Evolutionary conservation across 2,797 vertebrate species (phyloP), one percentile per base, ranked within the genome.

Genomic region (Holocentrus rufus): DNA sequence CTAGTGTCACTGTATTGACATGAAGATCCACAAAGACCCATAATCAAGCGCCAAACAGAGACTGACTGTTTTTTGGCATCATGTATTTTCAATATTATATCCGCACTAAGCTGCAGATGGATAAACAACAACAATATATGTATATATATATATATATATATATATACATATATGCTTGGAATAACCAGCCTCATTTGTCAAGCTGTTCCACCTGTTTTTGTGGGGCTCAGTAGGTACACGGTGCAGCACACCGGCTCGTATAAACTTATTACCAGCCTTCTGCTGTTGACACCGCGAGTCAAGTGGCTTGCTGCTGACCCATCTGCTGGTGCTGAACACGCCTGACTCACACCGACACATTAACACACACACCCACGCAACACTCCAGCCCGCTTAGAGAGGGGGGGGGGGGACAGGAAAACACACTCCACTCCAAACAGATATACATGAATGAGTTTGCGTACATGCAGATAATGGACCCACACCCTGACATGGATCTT

Each of bases 291-390:
- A 87, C 59, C 67, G 59, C 22, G 59, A 87, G 74, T 82, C 77
- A 85, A 87, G 75, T 79, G 68, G 81, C 76, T 81, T 46, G 72
- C 81, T 70, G 84, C 73, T 86, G 83, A 87, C 72, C 83, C 81
- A 85, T 85, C 81, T 85, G 83, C 77, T 74, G 63, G 56, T 66
- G 77, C 61, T 49, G 52, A 7, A 46, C 66, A 69, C 49, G 61
- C 23, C 9, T 13, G 9, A 67, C 66, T 44, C 71, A 56, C 42
- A 69, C 39, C 3, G 8, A 70, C 54, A 31, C 30, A 55, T 10
- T 20, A 9, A 64, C 46, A 34, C 54, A 66, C 39, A 55, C 55
- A 30, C 31, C 46, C 50, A 50, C 20, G 39, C 46, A 55, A 66
- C 49, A 64, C 31, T 31, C 34, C 31, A 30, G 55, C 17, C 47